phyloP scores from a whole-genome alignment of 2,113 vertebrate genomes.

The Nycticryphes semicollaris region DNA sequence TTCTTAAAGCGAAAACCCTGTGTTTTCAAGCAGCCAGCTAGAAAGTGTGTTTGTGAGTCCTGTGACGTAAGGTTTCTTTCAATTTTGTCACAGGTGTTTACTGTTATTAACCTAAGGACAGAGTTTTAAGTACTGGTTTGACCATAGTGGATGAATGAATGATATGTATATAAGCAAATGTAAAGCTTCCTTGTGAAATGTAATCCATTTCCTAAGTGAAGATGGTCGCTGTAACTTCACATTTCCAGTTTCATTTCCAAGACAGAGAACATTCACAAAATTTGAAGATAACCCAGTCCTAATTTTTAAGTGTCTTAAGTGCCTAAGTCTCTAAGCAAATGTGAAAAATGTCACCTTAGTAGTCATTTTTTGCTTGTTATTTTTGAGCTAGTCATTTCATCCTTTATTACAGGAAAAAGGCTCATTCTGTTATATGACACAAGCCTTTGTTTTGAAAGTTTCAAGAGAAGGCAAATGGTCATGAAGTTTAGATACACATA shows the following conservation, averaged over 20 bases:
- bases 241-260: background rate
- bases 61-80: background rate
- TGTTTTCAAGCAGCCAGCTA: background rate
- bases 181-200: background rate
- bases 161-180: background rate
- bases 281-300: background rate
- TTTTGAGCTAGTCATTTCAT: constrained; percentile 2
- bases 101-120: background rate
- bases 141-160: background rate
- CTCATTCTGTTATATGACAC: background rate
- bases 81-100: background rate
- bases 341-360: background rate
- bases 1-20: background rate
- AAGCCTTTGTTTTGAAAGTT: constrained; percentile 10
- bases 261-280: background rate
- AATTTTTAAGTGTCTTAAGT: background rate
- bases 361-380: background rate
- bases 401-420: constrained; percentile 5
- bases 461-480: background rate
- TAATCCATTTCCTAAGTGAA: background rate
- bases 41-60: background rate
- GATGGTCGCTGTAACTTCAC: background rate
- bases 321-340: background rate
- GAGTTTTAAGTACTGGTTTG: background rate
- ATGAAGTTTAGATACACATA: background rate